phyloP scores from a whole-genome alignment of 2,888 invertebrate species.

The Invenusta paracnida region DNA sequence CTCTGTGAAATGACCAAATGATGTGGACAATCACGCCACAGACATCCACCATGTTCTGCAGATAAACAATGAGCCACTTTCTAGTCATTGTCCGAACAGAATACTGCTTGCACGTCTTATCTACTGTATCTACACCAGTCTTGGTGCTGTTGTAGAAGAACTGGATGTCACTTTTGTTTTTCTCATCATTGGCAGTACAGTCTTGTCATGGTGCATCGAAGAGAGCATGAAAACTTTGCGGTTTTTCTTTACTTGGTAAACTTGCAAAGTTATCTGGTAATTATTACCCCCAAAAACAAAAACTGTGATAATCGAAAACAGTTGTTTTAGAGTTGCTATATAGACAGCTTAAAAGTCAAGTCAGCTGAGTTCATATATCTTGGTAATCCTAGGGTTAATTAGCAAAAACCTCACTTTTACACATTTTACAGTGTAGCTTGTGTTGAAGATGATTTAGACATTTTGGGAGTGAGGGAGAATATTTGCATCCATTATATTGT shows the following conservation, averaged over 20 bases:
- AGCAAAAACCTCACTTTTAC: too few species aligned
- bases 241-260: not conserved
- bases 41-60: conserved; percentile 18
- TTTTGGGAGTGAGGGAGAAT: too few species aligned
- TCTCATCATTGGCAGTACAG: not conserved
- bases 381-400: too few species aligned
- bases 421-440: too few species aligned
- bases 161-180: conserved; percentile 3
- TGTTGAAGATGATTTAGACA: too few species aligned
- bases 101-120: conserved; percentile 13
- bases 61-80: not conserved
- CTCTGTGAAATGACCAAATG: not conserved
- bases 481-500: too few species aligned
- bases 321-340: too few species aligned
- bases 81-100: not conserved
- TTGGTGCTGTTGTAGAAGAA: conserved; percentile 4
- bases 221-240: not conserved
- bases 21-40: not conserved
- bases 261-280: not conserved
- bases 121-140: not conserved
- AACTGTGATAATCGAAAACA: too few species aligned
- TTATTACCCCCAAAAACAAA: not conserved
- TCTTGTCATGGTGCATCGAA: not conserved
- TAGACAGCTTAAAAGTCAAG: too few species aligned
- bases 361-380: too few species aligned